These are phyloP conservation scores for Drosophila mimica DNA, from an alignment of 2,888 invertebrate species.

Conservation along the genomic window DNA sequence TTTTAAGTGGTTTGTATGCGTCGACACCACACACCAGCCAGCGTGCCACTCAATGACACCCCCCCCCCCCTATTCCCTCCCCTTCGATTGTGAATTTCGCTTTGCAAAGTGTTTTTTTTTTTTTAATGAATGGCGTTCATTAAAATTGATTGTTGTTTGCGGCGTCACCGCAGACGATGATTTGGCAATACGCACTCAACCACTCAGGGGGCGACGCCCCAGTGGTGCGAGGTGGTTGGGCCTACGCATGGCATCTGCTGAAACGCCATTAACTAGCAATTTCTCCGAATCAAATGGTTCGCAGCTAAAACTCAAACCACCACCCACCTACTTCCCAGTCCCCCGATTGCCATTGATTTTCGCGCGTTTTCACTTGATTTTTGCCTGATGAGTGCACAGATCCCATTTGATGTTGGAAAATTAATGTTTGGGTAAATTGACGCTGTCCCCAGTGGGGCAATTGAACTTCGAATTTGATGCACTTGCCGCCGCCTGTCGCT, in stretches of 20 bases:
- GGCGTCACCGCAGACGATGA: constrained; percentile 62
- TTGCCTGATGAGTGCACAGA: constrained; percentile 42
- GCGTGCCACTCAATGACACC: neutral
- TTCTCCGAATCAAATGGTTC: constrained; percentile 41
- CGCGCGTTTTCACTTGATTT: constrained; percentile 37
- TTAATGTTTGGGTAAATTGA: constrained; percentile 42
- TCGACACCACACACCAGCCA: constrained; percentile 38
- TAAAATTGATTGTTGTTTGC: constrained; percentile 80
- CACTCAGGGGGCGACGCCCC: constrained; percentile 8
- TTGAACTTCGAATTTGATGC: constrained; percentile 56
- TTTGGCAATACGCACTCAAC: constrained; percentile 59
- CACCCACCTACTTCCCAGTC: neutral
- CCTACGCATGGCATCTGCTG: constrained; percentile 62
- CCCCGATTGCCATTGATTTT: constrained; percentile 41
- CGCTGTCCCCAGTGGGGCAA: constrained; percentile 6
- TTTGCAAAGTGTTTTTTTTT: constrained; percentile 64
- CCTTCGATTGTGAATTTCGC: constrained; percentile 56
- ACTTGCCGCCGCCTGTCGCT: constrained; percentile 54
- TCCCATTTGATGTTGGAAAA: constrained; percentile 35
- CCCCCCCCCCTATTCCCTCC: neutral
- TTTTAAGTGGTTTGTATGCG: constrained; percentile 73
- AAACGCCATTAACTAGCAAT: constrained; percentile 79
- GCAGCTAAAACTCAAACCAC: constrained; percentile 27
- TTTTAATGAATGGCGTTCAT: constrained; percentile 78
- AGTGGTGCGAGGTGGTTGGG: neutral